Evolutionary conservation across 2,888 invertebrate genomes (phyloP), one percentile per base, ranked within the genome.

Genomic region (Catocala fraxini): DNA sequence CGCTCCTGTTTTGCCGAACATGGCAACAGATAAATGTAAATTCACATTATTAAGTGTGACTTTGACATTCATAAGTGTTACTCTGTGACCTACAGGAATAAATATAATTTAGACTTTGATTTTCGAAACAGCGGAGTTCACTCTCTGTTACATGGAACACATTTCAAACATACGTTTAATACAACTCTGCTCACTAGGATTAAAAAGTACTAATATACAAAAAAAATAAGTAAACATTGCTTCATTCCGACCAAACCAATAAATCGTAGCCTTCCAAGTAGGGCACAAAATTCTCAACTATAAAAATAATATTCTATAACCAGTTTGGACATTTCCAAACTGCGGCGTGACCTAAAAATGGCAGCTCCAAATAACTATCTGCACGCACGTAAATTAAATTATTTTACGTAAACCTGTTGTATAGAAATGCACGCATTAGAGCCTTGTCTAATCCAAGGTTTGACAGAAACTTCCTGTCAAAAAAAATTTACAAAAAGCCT

Each of bases 381-480:
- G 9, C 69, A 70, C 73, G 74, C 74, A 73, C 73, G 76, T 57
- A 63, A 4, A 13, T 10, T 39, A 7, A 12, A 62, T 64, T 54
- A 59, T n/a, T 57, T 68, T 60, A 61, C 59, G 59, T 63, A 64
- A 65, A 53, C n/a, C 35, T 25, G 25, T 51, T 48, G 0, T 42
- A 57, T 0, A 61, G 25, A 68, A 52, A 61, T 15, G 39, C 54
- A 59, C 63, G 59, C 35, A 41, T 45, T 51, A 25, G 25, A 49
- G 39, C 58, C 53, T 57, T 62, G 45, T 49, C 42, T 12, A 62
- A 62, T 57, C 41, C 63, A 63, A 63, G 63, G 58, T 58, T 58
- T 58, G 54, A 55, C 58, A 58, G 51, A 6, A 11, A 55, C 15
- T 63, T 58, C 58, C 58, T 58, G 13, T 12, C 9, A 25, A 33